Conservation (phyloP, 2,888 invertebrate genomes). For the Stratiomys singularior region DNA sequence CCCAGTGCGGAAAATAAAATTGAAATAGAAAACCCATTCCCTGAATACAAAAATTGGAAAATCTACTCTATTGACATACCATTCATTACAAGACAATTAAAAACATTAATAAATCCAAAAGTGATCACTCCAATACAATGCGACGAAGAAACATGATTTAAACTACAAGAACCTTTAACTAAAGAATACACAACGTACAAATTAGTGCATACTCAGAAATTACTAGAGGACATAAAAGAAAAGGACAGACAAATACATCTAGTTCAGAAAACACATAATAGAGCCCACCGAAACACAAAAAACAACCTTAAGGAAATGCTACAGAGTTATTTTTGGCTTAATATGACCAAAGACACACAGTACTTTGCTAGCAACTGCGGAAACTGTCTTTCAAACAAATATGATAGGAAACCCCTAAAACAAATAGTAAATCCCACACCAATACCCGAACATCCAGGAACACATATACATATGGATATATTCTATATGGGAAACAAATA, state of each 20-base stretch:
- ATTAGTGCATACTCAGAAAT: background rate
- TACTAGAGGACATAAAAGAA: background rate
- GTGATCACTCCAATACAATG: background rate
- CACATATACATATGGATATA: constrained; percentile 6
- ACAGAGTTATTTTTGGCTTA: background rate
- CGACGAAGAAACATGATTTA: constrained; percentile 12
- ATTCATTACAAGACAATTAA: background rate
- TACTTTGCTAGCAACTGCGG: background rate
- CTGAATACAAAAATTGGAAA: background rate
- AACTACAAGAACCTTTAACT: background rate
- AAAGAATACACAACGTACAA: background rate
- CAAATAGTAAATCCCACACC: background rate
- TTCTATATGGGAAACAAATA: background rate
- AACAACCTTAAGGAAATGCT: background rate
- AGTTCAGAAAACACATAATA: background rate
- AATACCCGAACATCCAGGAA: background rate
- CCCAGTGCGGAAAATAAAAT: background rate
- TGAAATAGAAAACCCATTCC: background rate
- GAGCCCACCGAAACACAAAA: constrained; percentile 1
- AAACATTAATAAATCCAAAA: constrained; percentile 1
- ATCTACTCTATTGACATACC: background rate
- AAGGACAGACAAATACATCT: background rate
- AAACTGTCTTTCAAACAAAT: constrained; percentile 8
- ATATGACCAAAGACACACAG: background rate
- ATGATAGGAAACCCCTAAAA: constrained; percentile 3